These are phyloP conservation scores for Lophotriccus pileatus DNA, from an alignment of 2,797 vertebrate genomes.

Conservation along the genomic window DNA sequence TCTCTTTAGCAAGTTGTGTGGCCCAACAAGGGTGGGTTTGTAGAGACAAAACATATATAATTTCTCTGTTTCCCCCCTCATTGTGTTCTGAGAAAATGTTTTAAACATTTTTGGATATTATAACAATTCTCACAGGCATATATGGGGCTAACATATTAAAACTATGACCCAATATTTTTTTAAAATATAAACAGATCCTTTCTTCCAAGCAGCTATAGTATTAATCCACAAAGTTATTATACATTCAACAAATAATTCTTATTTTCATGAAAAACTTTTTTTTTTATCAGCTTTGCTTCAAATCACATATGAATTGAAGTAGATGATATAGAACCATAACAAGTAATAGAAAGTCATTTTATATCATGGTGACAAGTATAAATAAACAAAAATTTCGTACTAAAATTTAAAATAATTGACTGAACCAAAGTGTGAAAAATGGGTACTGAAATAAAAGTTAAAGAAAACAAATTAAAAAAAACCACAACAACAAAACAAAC, in stretches of 20 bases:
- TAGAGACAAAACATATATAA: not conserved
- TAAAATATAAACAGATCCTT: not conserved
- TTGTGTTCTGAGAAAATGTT: not conserved
- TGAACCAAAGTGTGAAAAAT: not conserved
- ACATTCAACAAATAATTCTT: not conserved
- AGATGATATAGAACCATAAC: not conserved
- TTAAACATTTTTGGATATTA: not conserved
- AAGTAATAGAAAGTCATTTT: not conserved
- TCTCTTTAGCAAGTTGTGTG: not conserved
- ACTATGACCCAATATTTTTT: not conserved
- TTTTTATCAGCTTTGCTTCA: not conserved
- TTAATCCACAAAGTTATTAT: not conserved
- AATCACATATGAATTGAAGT: not conserved
- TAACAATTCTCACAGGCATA: not conserved
- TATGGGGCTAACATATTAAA: not conserved
- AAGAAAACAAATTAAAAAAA: not conserved
- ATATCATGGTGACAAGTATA: not conserved
- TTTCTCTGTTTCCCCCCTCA: not conserved
- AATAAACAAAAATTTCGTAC: not conserved
- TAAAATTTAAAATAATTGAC: not conserved
- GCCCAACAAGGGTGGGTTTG: not conserved
- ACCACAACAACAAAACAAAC: too few relatives aligned
- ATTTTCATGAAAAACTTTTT: not conserved
- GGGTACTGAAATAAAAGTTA: not conserved
- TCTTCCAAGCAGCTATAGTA: not conserved